Conservation (phyloP, 2,797 vertebrate species). For the Poliocrania exsul region DNA sequence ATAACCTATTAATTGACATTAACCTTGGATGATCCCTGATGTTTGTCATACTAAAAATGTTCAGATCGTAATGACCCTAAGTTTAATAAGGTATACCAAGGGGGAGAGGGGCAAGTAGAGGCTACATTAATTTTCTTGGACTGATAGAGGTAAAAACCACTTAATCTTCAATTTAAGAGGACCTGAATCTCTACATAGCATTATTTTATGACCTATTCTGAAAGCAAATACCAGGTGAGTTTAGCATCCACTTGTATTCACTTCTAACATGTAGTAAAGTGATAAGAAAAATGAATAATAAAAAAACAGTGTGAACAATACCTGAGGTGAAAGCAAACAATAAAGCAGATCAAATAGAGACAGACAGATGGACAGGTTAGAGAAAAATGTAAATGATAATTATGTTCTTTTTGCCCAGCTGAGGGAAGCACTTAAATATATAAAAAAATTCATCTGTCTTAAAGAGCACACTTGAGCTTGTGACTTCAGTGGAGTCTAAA, state of each 20-base stretch:
- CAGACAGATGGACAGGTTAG: neutral
- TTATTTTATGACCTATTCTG: neutral
- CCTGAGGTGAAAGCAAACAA: neutral
- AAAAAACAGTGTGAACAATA: neutral
- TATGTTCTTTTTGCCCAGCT: neutral
- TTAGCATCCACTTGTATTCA: neutral
- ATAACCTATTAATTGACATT: slow-evolving; percentile 43
- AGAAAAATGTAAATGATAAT: neutral
- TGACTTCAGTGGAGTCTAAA: neutral
- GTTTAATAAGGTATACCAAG: slow-evolving; percentile 50
- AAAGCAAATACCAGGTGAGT: neutral
- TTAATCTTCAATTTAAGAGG: slow-evolving; percentile 9
- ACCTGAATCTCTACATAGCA: neutral
- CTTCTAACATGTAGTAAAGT: neutral
- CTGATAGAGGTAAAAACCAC: neutral
- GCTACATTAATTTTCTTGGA: slow-evolving; percentile 30
- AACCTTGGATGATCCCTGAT: slow-evolving; percentile 15
- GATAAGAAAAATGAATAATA: neutral
- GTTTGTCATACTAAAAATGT: slow-evolving; percentile 36
- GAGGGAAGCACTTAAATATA: neutral
- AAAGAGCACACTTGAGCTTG: neutral
- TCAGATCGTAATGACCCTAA: slow-evolving; percentile 27
- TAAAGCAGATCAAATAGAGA: neutral
- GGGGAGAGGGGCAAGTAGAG: neutral
- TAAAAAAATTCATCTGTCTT: neutral